Percentiles rank a stretch among this genome's conserved stretches.
Evolutionary conservation across 2,113 vertebrate genomes (phyloP).

Genomic region (Pheucticus melanocephalus): DNA sequence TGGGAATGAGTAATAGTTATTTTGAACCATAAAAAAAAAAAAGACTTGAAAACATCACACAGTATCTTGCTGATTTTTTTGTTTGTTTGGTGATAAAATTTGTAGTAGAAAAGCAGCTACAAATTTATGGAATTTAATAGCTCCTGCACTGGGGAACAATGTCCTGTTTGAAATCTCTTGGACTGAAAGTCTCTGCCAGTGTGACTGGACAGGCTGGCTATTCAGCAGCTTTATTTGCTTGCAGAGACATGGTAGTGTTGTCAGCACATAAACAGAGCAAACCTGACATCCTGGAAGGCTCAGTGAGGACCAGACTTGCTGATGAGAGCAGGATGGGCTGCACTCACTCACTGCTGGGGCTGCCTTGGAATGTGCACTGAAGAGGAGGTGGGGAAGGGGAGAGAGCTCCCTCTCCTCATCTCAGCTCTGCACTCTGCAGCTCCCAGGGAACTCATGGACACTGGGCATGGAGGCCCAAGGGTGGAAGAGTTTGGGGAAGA

Average conservation of each 20-base stretch:
- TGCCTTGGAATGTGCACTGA: not conserved
- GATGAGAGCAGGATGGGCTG: not conserved
- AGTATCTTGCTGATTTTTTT: not conserved
- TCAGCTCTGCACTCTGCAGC: not conserved
- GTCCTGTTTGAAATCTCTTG: not conserved
- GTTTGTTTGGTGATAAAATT: not conserved
- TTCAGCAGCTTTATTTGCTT: constrained; percentile 29
- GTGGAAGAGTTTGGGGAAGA: not conserved
- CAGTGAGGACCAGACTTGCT: not conserved
- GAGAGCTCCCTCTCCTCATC: not conserved
- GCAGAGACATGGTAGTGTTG: not conserved
- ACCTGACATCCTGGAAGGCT: not conserved
- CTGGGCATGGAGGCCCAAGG: not conserved
- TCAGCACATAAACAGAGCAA: not conserved
- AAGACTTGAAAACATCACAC: not conserved
- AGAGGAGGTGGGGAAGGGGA: not conserved
- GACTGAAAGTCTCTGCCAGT: not conserved
- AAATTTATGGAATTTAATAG: not conserved
- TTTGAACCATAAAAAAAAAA: not conserved
- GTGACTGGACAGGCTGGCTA: not conserved
- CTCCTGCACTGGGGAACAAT: not conserved
- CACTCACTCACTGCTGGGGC: not conserved
- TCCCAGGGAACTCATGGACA: not conserved
- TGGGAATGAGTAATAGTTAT: not conserved
- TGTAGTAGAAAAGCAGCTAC: not conserved